These are phyloP conservation scores for Thereuonema tuberculata DNA, from an alignment of 1,140 invertebrate species.

Conservation along the genomic window DNA sequence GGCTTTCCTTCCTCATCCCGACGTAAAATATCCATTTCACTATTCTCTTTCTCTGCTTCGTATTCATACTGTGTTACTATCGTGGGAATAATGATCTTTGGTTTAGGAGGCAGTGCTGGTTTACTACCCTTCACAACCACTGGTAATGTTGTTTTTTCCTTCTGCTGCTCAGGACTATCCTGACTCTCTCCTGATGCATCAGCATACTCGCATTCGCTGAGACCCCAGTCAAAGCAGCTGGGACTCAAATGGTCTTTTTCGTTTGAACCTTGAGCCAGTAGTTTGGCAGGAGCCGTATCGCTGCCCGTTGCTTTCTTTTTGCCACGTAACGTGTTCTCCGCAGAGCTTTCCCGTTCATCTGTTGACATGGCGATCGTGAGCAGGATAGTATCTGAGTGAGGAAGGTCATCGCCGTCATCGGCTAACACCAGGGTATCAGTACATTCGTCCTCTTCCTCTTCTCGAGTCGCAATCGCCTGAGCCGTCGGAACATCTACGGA, in stretches of 20 bases:
- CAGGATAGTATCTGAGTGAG: neutral
- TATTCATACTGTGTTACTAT: too few relatives aligned
- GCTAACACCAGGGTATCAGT: neutral
- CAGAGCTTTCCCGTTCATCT: neutral
- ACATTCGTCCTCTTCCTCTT: neutral
- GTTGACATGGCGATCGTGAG: neutral
- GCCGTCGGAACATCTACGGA: neutral
- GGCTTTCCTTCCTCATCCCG: too few relatives aligned
- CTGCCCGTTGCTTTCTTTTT: neutral
- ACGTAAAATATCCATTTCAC: too few relatives aligned
- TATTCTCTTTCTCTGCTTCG: too few relatives aligned
- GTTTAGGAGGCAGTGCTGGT: too few relatives aligned
- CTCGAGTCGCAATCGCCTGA: neutral
- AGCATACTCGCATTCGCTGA: neutral
- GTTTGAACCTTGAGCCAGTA: neutral
- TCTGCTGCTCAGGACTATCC: too few relatives aligned
- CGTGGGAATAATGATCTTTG: too few relatives aligned
- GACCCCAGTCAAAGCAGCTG: neutral
- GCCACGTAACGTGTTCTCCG: neutral
- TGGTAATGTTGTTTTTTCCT: too few relatives aligned
- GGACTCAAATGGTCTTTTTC: conserved; percentile 1
- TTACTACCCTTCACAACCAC: too few relatives aligned
- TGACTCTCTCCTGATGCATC: neutral
- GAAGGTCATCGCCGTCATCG: neutral
- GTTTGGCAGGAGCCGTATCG: neutral